Evolutionary conservation across 1,140 invertebrate genomes (phyloP), one percentile per base, ranked within the genome.

Genomic region (Apis cerana): DNA sequence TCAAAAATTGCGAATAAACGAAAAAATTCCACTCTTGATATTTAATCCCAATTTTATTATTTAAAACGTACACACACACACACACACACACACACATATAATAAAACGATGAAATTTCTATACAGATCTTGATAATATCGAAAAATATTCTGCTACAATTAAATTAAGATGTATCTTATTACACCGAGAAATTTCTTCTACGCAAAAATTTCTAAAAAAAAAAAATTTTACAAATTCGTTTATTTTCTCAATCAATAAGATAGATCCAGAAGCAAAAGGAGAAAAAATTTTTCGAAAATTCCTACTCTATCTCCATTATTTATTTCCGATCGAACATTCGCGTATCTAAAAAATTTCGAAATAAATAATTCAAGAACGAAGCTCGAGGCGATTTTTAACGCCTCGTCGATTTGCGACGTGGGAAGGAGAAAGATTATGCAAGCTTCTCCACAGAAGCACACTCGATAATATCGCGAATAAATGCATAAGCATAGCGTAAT

Each of bases 401-500:
- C 56, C 56, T 71, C 56, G 54, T 43, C 56, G 27, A 52, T 62
- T n/a, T n/a, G 33, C 61, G n/a, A 33, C 33, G 4, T 43, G 33
- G 33, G 33, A 43, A 7, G 48, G 56, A 50, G 52, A 5, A 23
- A 23, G 9, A 43, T 80, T 80, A 58, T 48, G 79, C 79, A 65
- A 61, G 19, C 33, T n/a, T 43, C 23, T 33, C 12, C 48, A 21
- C 19, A 19, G 56, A 68, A 67, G 64, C 67, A 27, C 59, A 50
- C 12, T 27, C 70, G 79, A 80, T 80, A 54, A 58, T 75, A 75
- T 80, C 79, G 62, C 50, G 17, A 43, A 43, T 43, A 5, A 5
- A 43, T 48, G 48, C 33, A 75, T 75, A 75, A 80, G 79, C 79
- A 75, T 80, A 23, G 68, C 33, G 5, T 79, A 80, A 80, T 80